Evolutionary conservation across 2,888 invertebrate genomes (phyloP).

Genomic region (Caenorhabditis sp.): DNA sequence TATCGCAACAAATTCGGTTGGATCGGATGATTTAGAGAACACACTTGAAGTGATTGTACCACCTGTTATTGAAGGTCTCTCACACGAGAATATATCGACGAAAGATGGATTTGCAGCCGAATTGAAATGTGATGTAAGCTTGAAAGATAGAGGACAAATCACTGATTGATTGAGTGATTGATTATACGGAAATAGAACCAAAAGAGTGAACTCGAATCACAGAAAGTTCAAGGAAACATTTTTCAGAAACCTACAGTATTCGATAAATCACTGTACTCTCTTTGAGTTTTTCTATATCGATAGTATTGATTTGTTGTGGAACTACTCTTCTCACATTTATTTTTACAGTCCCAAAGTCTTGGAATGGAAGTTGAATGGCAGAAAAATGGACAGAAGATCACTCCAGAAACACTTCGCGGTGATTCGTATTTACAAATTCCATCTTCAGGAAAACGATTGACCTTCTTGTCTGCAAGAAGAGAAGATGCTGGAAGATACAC

Average conservation of each 20-base stretch:
- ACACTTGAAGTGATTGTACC: constrained; percentile 62
- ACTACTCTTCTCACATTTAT: too few relatives aligned
- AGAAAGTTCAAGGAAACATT: neutral
- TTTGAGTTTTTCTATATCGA: neutral
- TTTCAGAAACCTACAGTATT: too few relatives aligned
- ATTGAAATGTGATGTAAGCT: constrained; percentile 25
- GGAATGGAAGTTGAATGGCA: constrained; percentile 65
- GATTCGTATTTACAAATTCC: constrained; percentile 56
- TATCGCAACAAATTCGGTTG: constrained; percentile 67
- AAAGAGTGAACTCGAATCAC: neutral
- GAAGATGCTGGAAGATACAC: constrained; percentile 53
- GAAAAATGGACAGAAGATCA: constrained; percentile 57
- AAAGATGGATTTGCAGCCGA: constrained; percentile 27
- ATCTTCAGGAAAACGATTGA: constrained; percentile 55
- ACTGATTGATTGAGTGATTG: neutral
- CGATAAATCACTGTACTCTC: too few relatives aligned
- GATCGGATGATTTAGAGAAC: constrained; percentile 67
- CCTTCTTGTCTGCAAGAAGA: constrained; percentile 54
- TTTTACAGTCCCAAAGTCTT: constrained; percentile 16
- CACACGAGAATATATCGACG: constrained; percentile 6
- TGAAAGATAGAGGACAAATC: neutral
- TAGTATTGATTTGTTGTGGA: too few relatives aligned
- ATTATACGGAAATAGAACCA: too few relatives aligned
- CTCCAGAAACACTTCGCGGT: constrained; percentile 44
- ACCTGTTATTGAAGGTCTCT: constrained; percentile 54